phyloP scores from a whole-genome alignment of 2,113 vertebrate genomes.

The Alligator mississippiensis region DNA sequence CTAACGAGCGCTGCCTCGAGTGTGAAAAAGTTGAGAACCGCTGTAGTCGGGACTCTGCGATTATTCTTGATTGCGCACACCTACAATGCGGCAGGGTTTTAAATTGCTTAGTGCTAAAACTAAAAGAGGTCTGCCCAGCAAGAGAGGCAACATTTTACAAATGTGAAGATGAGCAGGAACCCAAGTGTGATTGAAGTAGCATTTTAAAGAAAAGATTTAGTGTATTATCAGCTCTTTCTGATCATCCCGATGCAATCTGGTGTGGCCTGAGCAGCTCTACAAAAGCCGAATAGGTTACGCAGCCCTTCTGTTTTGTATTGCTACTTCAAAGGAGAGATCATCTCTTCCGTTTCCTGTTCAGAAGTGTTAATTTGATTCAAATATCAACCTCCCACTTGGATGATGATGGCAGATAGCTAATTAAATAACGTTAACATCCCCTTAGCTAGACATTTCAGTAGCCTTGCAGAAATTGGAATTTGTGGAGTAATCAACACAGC shows the following conservation, averaged over 20 bases:
- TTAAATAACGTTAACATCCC: constrained; percentile 57
- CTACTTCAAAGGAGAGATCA: not conserved
- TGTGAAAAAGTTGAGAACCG: no score
- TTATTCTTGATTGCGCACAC: no score
- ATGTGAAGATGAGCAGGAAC: constrained; percentile 24
- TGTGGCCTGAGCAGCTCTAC: constrained; percentile 27
- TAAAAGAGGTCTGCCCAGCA: not conserved
- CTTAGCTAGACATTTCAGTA: constrained; percentile 60
- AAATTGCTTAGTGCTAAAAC: constrained; percentile 25
- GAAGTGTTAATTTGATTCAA: constrained; percentile 56
- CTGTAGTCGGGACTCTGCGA: no score
- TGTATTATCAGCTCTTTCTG: constrained; percentile 1
- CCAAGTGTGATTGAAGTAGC: constrained; percentile 34
- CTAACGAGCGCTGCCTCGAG: no score
- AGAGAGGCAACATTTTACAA: constrained; percentile 31
- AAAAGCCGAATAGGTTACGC: not conserved
- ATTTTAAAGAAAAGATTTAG: constrained; percentile 35
- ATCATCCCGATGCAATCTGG: constrained; percentile 5
- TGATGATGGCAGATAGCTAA: constrained; percentile 58
- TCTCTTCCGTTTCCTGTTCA: constrained; percentile 38
- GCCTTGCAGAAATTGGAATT: constrained; percentile 54
- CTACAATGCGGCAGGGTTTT: not conserved
- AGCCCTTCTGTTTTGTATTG: not conserved
- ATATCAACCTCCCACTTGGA: constrained; percentile 33
- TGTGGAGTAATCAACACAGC: constrained; percentile 29